phyloP scores from a whole-genome alignment of 2,797 vertebrate genomes.

The Enteromius anoplus region DNA sequence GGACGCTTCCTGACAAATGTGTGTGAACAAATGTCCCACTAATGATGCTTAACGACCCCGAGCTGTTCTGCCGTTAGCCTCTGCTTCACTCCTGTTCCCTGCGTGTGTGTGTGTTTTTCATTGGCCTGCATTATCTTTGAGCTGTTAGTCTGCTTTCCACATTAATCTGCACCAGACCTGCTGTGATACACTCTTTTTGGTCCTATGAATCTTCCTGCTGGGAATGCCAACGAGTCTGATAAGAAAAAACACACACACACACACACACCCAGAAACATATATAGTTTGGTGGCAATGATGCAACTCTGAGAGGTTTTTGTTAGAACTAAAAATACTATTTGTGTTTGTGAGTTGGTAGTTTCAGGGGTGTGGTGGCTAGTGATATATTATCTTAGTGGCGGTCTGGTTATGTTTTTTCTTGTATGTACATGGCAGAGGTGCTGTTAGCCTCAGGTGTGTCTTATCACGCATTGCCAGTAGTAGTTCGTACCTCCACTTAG shows the following conservation, averaged over 20 bases:
- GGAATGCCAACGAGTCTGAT: slow-evolving; percentile 74
- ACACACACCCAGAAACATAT: background rate
- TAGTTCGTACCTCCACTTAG: background rate
- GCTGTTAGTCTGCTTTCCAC: slow-evolving; percentile 73
- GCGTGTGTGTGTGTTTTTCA: slow-evolving; percentile 56
- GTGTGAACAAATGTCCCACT: slow-evolving; percentile 47
- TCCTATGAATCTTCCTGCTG: slow-evolving; percentile 75
- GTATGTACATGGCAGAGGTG: background rate
- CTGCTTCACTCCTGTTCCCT: slow-evolving; percentile 42
- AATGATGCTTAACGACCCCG: slow-evolving; percentile 48
- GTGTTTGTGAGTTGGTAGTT: background rate
- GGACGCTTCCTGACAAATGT: slow-evolving; percentile 38
- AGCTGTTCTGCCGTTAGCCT: slow-evolving; percentile 46
- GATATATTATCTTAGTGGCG: background rate
- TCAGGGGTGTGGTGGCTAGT: background rate
- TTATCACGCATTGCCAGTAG: background rate
- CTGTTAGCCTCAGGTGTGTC: background rate
- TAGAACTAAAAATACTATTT: background rate
- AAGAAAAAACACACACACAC: slow-evolving; percentile 55
- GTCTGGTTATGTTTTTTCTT: background rate
- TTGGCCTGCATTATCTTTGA: slow-evolving; percentile 74
- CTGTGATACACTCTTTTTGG: slow-evolving; percentile 72
- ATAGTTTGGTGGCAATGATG: background rate
- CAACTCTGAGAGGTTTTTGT: background rate
- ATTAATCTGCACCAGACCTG: slow-evolving; percentile 75